phyloP scores from a whole-genome alignment of 2,888 invertebrate genomes.

The Machimus atricapillus region DNA sequence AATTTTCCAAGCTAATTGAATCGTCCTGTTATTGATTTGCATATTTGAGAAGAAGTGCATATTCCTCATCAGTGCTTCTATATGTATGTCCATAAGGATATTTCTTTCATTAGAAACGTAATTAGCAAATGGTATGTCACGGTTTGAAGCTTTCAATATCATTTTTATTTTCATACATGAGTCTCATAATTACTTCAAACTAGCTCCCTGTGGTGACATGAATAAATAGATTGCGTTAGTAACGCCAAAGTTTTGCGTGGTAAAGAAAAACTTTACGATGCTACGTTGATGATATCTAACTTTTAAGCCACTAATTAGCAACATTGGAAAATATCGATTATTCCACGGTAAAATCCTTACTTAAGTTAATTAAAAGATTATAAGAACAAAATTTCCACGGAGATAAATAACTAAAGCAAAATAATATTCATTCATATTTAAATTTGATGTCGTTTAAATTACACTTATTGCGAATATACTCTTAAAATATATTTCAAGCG shows the following conservation, averaged over 20 bases:
- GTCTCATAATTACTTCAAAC: neutral
- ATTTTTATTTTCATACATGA: neutral
- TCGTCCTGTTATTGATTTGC: too few species aligned
- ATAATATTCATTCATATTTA: neutral
- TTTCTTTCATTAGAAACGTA: neutral
- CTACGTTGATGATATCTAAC: neutral
- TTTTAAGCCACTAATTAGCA: neutral
- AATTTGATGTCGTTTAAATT: neutral
- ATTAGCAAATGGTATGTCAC: neutral
- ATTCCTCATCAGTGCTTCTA: too few species aligned
- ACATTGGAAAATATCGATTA: neutral
- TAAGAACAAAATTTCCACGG: neutral
- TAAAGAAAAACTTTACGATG: neutral
- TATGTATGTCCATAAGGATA: neutral
- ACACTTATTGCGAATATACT: neutral
- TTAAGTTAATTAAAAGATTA: neutral
- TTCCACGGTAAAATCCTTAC: neutral
- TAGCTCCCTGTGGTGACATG: neutral
- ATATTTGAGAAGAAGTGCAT: too few species aligned
- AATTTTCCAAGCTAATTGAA: neutral
- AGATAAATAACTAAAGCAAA: neutral
- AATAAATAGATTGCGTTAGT: neutral
- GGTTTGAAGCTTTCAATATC: neutral
- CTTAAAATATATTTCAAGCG: neutral
- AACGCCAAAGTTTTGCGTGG: neutral